Evolutionary conservation across 2,797 vertebrate species (phyloP).

Genomic region (Enteromius anoplus): DNA sequence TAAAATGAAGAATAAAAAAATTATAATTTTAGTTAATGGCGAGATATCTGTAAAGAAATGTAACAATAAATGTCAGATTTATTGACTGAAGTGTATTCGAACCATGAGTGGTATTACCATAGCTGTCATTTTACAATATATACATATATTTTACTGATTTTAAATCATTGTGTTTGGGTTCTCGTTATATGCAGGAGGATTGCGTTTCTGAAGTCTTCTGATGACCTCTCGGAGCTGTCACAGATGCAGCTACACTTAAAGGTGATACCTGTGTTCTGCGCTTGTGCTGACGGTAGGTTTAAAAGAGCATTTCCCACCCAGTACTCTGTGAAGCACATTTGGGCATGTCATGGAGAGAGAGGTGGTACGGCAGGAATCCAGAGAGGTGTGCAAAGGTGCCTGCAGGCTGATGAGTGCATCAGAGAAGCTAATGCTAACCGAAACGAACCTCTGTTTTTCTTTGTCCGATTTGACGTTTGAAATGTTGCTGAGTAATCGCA

Average conservation of each 20-base stretch:
- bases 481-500: constrained; percentile 64
- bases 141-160: neutral
- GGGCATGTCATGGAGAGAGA: constrained; percentile 68
- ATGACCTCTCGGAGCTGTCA: constrained; percentile 9
- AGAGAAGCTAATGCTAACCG: constrained; percentile 66
- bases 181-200: constrained; percentile 24
- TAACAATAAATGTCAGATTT: neutral
- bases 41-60: neutral
- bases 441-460: constrained; percentile 62
- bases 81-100: neutral
- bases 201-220: neutral
- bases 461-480: constrained; percentile 60
- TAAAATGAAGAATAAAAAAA: neutral
- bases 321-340: constrained; percentile 71
- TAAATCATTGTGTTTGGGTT: constrained; percentile 23
- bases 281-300: constrained; percentile 70
- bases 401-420: constrained; percentile 62
- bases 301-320: constrained; percentile 61
- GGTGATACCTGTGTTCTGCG: constrained; percentile 31
- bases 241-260: constrained; percentile 4
- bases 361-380: constrained; percentile 72
- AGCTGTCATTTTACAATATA: neutral
- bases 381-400: constrained; percentile 68
- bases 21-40: neutral
- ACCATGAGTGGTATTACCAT: neutral